Percentiles rank a stretch among this genome's conserved stretches.
These are phyloP conservation scores for Scalopus aquaticus DNA, from an alignment of 2,113 vertebrate species.

Conservation along the genomic window DNA sequence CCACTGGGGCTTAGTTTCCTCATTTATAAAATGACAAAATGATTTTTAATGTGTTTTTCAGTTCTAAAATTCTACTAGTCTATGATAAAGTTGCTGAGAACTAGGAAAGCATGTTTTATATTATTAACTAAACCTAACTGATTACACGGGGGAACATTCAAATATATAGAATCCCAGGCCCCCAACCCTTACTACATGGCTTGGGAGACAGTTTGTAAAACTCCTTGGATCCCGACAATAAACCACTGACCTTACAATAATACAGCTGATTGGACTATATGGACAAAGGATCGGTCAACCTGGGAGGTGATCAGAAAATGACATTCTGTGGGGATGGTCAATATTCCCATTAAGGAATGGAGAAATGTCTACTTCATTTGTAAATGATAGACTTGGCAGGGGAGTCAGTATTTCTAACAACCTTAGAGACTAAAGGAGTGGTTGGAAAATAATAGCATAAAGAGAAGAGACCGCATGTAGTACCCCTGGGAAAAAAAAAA, in stretches of 20 bases:
- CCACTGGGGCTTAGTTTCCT: not conserved
- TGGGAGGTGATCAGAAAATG: not conserved
- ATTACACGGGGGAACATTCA: not conserved
- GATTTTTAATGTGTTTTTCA: not conserved
- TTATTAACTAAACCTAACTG: not conserved
- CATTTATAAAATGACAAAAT: constrained; percentile 51
- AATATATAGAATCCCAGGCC: not conserved
- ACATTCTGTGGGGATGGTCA: not conserved
- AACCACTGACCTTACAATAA: not conserved
- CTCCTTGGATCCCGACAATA: not conserved
- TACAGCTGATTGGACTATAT: not conserved
- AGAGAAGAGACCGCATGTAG: not conserved
- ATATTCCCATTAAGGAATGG: not conserved
- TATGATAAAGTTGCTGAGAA: not conserved
- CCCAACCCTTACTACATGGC: not conserved
- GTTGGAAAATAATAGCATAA: not conserved
- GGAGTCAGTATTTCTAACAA: not conserved
- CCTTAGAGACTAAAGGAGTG: not conserved
- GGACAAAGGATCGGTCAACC: not conserved
- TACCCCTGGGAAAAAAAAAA: not conserved
- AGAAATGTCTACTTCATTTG: not conserved
- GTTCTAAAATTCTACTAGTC: not conserved
- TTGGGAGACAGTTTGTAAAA: not conserved
- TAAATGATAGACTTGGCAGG: not conserved
- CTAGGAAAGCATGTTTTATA: not conserved